These are phyloP conservation scores for Holothuria leucospilota DNA, from an alignment of 53 echinoderm and acorn worm species.

Conservation along the genomic window DNA sequence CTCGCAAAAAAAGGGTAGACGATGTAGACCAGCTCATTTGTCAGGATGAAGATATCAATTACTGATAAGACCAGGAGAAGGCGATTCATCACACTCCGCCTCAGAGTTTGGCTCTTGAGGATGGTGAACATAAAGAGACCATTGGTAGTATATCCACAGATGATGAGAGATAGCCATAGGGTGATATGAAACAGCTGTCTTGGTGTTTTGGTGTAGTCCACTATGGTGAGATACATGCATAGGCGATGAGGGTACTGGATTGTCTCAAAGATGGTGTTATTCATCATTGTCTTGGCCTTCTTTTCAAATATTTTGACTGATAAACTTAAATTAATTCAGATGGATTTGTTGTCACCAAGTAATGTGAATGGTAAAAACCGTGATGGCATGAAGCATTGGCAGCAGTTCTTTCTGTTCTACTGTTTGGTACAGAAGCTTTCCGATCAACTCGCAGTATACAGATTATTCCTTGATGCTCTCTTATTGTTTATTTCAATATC, in stretches of 20 bases:
- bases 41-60: conserved; percentile 44
- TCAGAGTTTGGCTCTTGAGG: conserved; percentile 9
- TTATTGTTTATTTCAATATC: no score
- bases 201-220: conserved; percentile 14
- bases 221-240: conserved; percentile 32
- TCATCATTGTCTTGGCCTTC: conserved; percentile 1
- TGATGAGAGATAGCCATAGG: conserved; percentile 12
- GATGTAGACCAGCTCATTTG: conserved; percentile 38
- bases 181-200: conserved; percentile 31
- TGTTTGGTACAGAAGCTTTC: no score
- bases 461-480: no score
- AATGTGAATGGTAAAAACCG: no score
- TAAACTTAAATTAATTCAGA: no score
- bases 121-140: conserved; percentile 41
- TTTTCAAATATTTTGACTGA: no score
- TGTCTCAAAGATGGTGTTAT: conserved; percentile 36
- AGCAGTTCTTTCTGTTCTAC: no score
- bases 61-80: conserved; percentile 20
- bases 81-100: conserved; percentile 36
- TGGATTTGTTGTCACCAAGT: no score
- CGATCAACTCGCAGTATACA: no score
- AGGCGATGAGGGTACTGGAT: conserved; percentile 46
- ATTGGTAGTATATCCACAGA: conserved; percentile 22
- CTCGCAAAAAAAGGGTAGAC: conserved; percentile 8
- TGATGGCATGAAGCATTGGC: no score